These are phyloP conservation scores for Protobothrops mucrosquamatus DNA, from an alignment of 2,113 vertebrate species.

Conservation along the genomic window DNA sequence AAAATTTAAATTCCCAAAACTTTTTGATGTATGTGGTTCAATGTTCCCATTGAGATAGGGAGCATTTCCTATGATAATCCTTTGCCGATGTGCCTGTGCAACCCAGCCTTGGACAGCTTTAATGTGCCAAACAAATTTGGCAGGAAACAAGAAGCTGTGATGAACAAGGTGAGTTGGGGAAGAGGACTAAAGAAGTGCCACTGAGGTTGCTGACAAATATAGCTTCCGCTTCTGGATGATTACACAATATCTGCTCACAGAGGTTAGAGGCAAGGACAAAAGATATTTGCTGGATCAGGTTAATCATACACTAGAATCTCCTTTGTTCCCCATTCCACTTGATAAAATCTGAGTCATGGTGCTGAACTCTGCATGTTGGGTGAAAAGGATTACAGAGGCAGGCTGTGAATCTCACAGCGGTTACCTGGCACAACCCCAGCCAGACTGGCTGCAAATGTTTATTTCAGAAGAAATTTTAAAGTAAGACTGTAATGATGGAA, in stretches of 20 bases:
- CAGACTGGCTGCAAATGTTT: neutral
- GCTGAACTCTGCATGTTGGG: neutral
- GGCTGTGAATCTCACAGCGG: neutral
- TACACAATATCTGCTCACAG: neutral
- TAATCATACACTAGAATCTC: constrained; percentile 18
- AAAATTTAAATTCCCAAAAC: neutral
- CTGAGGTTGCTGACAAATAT: neutral
- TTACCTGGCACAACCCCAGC: neutral
- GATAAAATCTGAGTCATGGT: constrained; percentile 4
- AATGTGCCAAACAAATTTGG: neutral
- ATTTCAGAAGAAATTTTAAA: neutral
- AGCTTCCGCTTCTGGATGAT: neutral
- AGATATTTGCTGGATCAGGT: constrained; percentile 5
- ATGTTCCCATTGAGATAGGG: neutral
- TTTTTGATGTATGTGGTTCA: neutral
- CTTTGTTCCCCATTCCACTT: constrained; percentile 17
- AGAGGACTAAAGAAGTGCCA: neutral
- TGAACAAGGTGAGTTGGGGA: neutral
- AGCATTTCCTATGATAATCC: neutral
- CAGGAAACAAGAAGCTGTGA: neutral
- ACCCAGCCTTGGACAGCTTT: neutral
- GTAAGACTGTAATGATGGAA: neutral
- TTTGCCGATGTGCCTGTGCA: neutral
- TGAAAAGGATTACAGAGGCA: neutral
- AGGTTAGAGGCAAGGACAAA: neutral